Evolutionary conservation across 2,888 invertebrate genomes (phyloP).

Genomic region (Drosophila ezoana): DNA sequence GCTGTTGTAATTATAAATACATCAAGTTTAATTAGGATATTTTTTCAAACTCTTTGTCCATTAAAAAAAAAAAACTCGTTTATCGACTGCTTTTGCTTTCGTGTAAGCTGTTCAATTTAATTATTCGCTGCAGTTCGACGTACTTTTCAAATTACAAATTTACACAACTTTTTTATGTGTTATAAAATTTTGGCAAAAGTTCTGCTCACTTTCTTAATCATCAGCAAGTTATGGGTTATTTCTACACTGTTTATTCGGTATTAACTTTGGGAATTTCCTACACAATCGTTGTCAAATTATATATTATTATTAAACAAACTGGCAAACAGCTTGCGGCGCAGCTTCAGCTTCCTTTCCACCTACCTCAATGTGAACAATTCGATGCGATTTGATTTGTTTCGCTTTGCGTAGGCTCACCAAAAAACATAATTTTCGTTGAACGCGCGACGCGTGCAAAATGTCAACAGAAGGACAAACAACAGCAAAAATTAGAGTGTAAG

Average conservation of each 20-base stretch:
- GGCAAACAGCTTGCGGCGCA: conserved; percentile 12
- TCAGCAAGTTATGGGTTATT: not conserved
- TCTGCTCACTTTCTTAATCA: conserved; percentile 18
- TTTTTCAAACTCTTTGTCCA: not conserved
- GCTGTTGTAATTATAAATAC: not conserved
- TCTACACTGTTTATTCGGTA: not conserved
- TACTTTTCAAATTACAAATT: conserved; percentile 26
- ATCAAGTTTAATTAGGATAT: not conserved
- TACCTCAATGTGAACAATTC: conserved; percentile 14
- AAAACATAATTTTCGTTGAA: conserved; percentile 22
- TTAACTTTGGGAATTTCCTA: conserved; percentile 21
- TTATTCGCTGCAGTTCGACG: conserved; percentile 34
- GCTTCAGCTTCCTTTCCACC: conserved; percentile 24
- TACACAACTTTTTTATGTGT: not conserved
- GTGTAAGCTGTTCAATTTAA: conserved; percentile 18
- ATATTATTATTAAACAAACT: conserved; percentile 3
- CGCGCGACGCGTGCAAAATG: conserved; percentile 75
- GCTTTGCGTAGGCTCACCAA: conserved; percentile 38
- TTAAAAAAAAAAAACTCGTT: conserved; percentile 25
- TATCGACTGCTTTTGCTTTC: conserved; percentile 7
- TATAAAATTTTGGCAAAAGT: conserved; percentile 8
- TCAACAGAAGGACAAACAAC: conserved; percentile 79
- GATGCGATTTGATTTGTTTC: conserved; percentile 20
- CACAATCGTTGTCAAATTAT: conserved; percentile 13
- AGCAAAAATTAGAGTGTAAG: conserved; percentile 47